A percentile compares a stretch with the other conserved stretches of the same genome.
phyloP scores from a whole-genome alignment of 2,113 vertebrate genomes.

The Lophura nycthemera region DNA sequence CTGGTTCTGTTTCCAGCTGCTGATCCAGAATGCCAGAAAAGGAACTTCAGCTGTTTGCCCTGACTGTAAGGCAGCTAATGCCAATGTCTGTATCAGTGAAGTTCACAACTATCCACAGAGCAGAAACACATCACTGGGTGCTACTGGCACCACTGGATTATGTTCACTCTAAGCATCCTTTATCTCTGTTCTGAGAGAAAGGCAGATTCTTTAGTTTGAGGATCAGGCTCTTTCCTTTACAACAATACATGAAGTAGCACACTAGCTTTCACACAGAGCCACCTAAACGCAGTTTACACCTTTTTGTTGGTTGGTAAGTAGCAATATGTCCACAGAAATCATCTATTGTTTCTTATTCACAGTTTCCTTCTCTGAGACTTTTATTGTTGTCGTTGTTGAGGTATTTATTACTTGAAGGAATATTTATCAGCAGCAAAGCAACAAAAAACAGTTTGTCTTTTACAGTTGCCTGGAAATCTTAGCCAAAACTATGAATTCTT shows the following conservation, averaged over 20 bases:
- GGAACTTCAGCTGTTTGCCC: background rate
- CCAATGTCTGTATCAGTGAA: background rate
- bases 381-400: background rate
- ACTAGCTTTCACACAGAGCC: background rate
- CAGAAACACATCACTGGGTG: background rate
- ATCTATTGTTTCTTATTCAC: background rate
- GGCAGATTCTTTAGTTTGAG: fast-evolving
- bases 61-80: background rate
- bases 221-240: background rate
- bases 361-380: background rate
- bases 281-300: background rate
- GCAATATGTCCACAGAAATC: background rate
- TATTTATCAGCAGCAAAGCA: background rate
- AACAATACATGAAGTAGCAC: background rate
- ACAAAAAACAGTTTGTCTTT: background rate
- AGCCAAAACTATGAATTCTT: background rate
- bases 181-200: background rate
- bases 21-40: background rate
- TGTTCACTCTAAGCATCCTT: background rate
- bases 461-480: background rate
- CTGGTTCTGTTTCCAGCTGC: background rate
- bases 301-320: background rate
- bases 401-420: background rate
- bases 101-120: background rate
- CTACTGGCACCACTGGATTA: background rate